A percentile compares a stretch with the other conserved stretches of the same genome.
Conservation (phyloP, 2,888 invertebrate genomes). For the Amblyjoppa fuscipennis region DNA sequence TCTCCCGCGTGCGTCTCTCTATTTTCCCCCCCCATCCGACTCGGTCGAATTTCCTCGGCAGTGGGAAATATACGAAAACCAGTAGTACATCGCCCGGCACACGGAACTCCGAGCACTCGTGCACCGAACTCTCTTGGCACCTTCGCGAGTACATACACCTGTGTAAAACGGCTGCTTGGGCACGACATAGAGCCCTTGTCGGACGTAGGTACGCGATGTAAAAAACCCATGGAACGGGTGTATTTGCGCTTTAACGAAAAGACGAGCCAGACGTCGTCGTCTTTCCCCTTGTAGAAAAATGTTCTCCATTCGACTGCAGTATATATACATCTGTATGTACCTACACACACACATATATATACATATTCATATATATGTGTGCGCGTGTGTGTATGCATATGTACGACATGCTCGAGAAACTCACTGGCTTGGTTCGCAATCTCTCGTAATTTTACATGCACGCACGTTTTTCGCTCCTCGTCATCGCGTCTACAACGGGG, state of each 20-base stretch:
- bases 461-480: slow-evolving; percentile 27
- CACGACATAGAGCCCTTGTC: slow-evolving; percentile 47
- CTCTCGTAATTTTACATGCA: slow-evolving; percentile 43
- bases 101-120: not conserved
- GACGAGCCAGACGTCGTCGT: not conserved
- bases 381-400: not conserved
- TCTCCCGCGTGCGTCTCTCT: slow-evolving; percentile 50
- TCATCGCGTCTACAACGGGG: not conserved
- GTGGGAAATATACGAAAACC: slow-evolving; percentile 49
- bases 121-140: slow-evolving; percentile 14
- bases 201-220: slow-evolving; percentile 42
- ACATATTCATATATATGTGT: too few species aligned
- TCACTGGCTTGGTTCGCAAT: slow-evolving; percentile 2
- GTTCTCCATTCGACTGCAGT: slow-evolving; percentile 18
- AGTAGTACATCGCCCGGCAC: slow-evolving; percentile 18
- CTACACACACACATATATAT: too few species aligned
- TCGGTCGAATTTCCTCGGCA: slow-evolving; percentile 47
- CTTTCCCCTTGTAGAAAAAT: slow-evolving; percentile 21
- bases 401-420: not conserved
- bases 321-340: too few species aligned
- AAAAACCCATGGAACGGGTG: slow-evolving; percentile 49
- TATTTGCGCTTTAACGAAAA: slow-evolving; percentile 53
- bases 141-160: slow-evolving; percentile 16
- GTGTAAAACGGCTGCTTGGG: slow-evolving; percentile 25
- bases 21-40: slow-evolving; percentile 42